Conservation (phyloP, 2,797 vertebrate species). For the Pangasius djambal region DNA sequence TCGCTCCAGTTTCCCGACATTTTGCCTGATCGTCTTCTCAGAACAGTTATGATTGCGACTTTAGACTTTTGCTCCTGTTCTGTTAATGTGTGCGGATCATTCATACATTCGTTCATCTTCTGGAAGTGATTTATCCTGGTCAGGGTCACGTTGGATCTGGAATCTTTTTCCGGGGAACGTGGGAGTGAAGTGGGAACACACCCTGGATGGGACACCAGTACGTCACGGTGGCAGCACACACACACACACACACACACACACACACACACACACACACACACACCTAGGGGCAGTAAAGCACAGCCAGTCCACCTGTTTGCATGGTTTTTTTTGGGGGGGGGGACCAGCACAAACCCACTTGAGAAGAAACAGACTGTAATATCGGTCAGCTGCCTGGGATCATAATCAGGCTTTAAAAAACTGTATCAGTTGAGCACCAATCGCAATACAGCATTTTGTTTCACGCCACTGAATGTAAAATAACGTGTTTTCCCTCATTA, state of each 20-base stretch:
- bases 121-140: background rate
- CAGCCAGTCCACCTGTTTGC: background rate
- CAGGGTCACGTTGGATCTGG: background rate
- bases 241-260: no score
- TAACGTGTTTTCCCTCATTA: background rate
- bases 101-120: background rate
- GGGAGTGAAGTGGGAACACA: background rate
- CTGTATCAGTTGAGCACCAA: no score
- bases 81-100: background rate
- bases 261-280: background rate
- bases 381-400: background rate
- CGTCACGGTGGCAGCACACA: background rate
- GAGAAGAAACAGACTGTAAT: background rate
- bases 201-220: background rate
- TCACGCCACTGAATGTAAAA: background rate
- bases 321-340: background rate
- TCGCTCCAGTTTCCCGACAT: background rate
- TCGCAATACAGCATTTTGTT: background rate
- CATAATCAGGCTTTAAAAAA: background rate
- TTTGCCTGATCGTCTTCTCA: background rate
- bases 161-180: background rate
- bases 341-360: no score
- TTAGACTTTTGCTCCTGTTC: background rate
- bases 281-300: background rate
- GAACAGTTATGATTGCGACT: background rate